These are phyloP conservation scores for Istiophorus platypterus DNA, from an alignment of 2,113 vertebrate genomes.

Conservation along the genomic window DNA sequence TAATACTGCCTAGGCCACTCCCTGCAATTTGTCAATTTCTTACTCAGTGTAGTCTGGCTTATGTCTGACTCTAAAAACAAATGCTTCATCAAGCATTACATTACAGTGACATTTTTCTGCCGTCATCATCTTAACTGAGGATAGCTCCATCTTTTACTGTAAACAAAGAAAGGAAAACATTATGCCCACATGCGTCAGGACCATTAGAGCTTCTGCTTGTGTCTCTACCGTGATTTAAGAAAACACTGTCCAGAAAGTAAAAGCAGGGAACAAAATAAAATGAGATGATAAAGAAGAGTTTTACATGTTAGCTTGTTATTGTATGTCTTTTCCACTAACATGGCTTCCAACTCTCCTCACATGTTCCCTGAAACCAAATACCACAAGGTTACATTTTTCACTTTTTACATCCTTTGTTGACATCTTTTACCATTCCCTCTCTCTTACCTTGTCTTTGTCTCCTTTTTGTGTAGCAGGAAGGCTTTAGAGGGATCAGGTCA, in stretches of 20 bases:
- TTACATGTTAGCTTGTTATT: neutral
- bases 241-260: neutral
- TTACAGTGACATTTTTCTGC: constrained; percentile 14
- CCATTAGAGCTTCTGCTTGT: neutral
- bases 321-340: neutral
- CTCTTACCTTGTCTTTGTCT: constrained; percentile 19
- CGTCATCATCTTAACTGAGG: neutral
- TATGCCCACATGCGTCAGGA: neutral
- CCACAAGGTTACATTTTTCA: constrained; percentile 18
- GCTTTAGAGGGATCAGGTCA: constrained; percentile 24
- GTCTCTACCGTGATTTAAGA: neutral
- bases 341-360: neutral
- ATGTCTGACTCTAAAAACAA: neutral
- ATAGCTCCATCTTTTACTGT: neutral
- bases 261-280: neutral
- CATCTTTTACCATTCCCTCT: constrained; percentile 13
- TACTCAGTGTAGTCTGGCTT: neutral
- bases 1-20: constrained; percentile 18
- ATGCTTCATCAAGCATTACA: constrained; percentile 16
- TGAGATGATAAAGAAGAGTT: neutral
- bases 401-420: constrained; percentile 26
- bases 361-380: constrained; percentile 12
- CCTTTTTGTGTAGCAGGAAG: neutral
- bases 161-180: neutral
- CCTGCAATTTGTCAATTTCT: constrained; percentile 29